Conservation (phyloP, 2,797 vertebrate genomes). For the Protosalanx chinensis region DNA sequence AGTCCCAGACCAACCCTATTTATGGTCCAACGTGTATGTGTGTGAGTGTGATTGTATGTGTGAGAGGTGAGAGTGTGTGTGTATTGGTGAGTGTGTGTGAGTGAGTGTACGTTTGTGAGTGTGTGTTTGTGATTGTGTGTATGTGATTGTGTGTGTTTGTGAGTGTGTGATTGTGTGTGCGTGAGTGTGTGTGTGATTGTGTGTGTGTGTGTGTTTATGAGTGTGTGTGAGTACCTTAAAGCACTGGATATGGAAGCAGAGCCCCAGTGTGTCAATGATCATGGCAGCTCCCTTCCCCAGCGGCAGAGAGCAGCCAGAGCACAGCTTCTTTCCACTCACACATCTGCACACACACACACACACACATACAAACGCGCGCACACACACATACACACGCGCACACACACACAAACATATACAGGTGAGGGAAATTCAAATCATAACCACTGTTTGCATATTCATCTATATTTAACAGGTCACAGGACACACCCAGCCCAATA, state of each 20-base stretch:
- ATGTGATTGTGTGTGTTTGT: conserved; percentile 5
- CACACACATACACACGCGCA: neutral
- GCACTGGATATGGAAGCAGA: conserved; percentile 96
- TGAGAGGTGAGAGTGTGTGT: conserved; percentile 5
- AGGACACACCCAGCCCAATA: conserved; percentile 71
- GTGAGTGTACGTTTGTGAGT: conserved; percentile 1
- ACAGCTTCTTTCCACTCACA: conserved; percentile 92
- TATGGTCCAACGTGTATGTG: neutral
- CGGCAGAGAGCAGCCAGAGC: conserved; percentile 86
- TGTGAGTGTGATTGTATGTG: no score
- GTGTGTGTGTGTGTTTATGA: conserved; percentile 4
- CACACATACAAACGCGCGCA: conserved; percentile 4
- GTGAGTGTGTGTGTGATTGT: neutral
- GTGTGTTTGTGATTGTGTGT: conserved; percentile 11
- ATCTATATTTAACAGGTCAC: conserved; percentile 88
- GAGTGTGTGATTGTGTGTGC: neutral
- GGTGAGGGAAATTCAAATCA: neutral
- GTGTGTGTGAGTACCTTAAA: conserved; percentile 78
- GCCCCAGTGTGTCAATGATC: conserved; percentile 92
- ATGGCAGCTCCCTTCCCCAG: conserved; percentile 95
- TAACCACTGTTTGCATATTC: conserved; percentile 64
- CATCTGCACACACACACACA: conserved; percentile 73
- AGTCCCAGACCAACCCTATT: no score
- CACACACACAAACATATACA: neutral
- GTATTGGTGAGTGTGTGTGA: conserved; percentile 38